Evolutionary conservation across 2,888 invertebrate genomes (phyloP).

Genomic region (Tipula helvola): DNA sequence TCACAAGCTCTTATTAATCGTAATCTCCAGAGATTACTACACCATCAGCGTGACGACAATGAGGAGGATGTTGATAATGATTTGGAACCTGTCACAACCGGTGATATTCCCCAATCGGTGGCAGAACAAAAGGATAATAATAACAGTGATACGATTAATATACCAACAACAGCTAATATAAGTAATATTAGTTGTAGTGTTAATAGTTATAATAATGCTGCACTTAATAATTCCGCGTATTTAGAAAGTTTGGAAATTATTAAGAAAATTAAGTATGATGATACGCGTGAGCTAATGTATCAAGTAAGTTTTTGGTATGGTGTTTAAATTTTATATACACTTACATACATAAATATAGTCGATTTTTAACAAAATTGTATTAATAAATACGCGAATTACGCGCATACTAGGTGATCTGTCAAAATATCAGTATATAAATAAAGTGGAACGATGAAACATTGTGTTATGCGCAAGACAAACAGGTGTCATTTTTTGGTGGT

Average conservation of each 20-base stretch:
- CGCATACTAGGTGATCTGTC: not conserved
- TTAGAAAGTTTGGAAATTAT: not conserved
- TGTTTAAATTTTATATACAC: not conserved
- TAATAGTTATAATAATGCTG: not conserved
- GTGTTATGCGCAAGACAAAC: not conserved
- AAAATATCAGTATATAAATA: not conserved
- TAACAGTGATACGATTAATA: not conserved
- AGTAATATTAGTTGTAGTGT: not conserved
- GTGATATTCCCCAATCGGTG: not conserved
- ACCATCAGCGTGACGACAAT: not conserved
- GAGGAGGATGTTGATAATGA: conserved; percentile 5
- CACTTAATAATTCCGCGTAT: not conserved
- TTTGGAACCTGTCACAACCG: not conserved
- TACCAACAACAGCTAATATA: not conserved
- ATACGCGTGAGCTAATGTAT: conserved; percentile 4
- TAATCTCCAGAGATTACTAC: not conserved
- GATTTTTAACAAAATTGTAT: no score
- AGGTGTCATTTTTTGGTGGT: not conserved
- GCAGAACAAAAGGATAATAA: not conserved
- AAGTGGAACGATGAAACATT: not conserved
- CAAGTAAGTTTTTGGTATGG: not conserved
- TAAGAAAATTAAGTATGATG: conserved; percentile 9
- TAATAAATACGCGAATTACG: not conserved
- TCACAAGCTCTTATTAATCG: not conserved
- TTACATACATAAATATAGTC: no score